Evolutionary conservation across 2,113 vertebrate genomes (phyloP), one percentile per base, ranked within the genome.

Genomic region (Thunnus maccoyii): DNA sequence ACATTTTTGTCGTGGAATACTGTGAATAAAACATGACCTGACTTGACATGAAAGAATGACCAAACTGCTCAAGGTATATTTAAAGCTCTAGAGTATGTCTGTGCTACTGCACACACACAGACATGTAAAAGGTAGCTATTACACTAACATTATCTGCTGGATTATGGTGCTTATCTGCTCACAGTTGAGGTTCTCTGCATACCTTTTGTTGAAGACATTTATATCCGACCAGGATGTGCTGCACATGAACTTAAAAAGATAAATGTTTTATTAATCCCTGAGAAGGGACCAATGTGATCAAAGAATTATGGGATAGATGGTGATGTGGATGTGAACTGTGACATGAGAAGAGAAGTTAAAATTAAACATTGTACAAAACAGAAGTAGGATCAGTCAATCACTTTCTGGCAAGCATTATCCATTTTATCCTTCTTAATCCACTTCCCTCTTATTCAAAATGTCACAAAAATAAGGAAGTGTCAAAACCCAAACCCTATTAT

Each of bases 101-200:
- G 36, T 52, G 11, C 66, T 32, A 20, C 25, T 56, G 1, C 16
- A 41, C 46, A 44, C 32, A 50, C 8, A 51, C 5, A 64, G 30
- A 16, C 51, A 55, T 65, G 70, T 79, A 65, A 70, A 70, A 51
- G 22, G 63, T 63, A 30, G 15, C 65, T 46, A 64, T 84, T 74
- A 79, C 65, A 50, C 22, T 32, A 52, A 46, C 47, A 62, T 62
- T 78, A 73, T 62, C 48, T 52, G 51, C 20, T 64, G 51, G 70
- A 79, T 84, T 74, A 79, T 52, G 51, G 70, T 69, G 56, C 58
- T 74, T 69, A 84, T 84, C 57, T 73, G 70, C 76, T 73, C 62
- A 71, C 22, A 32, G 56, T 22, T 16, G 48, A 82, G 27, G 41
- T 56, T 57, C 27, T 64, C 44, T 50, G 50, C 44, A 68, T 41